Conservation (phyloP, 2,113 vertebrate species). For the Hepsetus odoe region DNA sequence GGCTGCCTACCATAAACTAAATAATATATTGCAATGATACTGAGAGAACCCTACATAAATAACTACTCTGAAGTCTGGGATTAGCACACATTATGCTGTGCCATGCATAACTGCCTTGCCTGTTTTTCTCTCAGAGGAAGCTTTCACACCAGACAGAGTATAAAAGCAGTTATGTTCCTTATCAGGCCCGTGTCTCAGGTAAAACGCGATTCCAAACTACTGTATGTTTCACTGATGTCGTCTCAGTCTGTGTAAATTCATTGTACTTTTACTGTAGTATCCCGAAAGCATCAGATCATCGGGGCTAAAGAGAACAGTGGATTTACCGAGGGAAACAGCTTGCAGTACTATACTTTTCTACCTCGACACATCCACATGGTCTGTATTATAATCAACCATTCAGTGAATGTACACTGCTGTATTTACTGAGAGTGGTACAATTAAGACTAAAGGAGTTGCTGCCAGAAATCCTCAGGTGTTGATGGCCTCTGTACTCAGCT, state of each 20-base stretch:
- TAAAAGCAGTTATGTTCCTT: constrained; percentile 45
- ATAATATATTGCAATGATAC: neutral
- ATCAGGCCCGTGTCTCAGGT: constrained; percentile 52
- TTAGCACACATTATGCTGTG: neutral
- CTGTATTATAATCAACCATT: neutral
- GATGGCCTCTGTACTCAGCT: neutral
- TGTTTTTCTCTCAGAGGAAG: constrained; percentile 1
- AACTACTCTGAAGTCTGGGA: no score
- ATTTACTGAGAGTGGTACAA: neutral
- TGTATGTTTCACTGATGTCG: neutral
- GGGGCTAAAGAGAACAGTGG: constrained; percentile 56
- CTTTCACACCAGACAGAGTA: constrained; percentile 58
- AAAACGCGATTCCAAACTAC: constrained; percentile 50
- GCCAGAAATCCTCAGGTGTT: neutral
- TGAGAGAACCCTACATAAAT: neutral
- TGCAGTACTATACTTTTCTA: constrained; percentile 57
- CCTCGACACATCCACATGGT: constrained; percentile 47
- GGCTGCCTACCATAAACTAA: neutral
- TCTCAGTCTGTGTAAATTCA: neutral
- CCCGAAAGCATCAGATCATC: constrained; percentile 20
- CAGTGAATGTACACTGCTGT: neutral
- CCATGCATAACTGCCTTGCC: neutral
- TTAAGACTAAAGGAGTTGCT: neutral
- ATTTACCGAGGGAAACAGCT: constrained; percentile 57
- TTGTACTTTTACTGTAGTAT: constrained; percentile 44